Conservation (phyloP, 1,140 invertebrate genomes). For the Ostrea edulis region DNA sequence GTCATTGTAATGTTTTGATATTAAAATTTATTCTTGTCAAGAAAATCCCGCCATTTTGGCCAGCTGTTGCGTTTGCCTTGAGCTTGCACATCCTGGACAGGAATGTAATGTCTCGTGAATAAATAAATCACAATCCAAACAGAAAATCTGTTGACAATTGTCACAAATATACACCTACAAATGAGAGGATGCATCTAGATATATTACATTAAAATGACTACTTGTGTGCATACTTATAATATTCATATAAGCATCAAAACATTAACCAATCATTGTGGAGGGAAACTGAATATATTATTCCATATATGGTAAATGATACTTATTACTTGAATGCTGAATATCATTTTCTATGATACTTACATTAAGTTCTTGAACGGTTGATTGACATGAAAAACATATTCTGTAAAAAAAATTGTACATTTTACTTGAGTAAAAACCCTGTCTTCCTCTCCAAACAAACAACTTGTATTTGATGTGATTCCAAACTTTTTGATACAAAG, state of each 20-base stretch:
- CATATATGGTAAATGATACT: background rate
- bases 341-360: slow-evolving; percentile 62
- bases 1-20: background rate
- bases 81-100: slow-evolving; percentile 93
- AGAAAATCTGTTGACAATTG: slow-evolving; percentile 90
- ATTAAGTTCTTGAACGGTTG: slow-evolving; percentile 67
- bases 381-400: slow-evolving; percentile 70
- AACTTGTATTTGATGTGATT: background rate
- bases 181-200: background rate
- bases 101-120: slow-evolving; percentile 95
- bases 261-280: background rate
- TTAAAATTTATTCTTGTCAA: slow-evolving; percentile 14
- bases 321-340: background rate
- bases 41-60: slow-evolving; percentile 37
- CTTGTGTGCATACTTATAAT: no score
- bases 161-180: slow-evolving; percentile 83
- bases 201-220: no score
- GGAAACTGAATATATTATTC: background rate
- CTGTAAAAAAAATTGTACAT: slow-evolving; percentile 57
- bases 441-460: no score
- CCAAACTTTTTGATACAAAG: background rate
- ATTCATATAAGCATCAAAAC: background rate
- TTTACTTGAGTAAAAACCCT: background rate
- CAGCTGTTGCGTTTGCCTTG: slow-evolving; percentile 65
- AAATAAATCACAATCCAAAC: slow-evolving; percentile 96